Conservation (phyloP, 64 coral and sea anemone species). For the Anthopleura sola region DNA sequence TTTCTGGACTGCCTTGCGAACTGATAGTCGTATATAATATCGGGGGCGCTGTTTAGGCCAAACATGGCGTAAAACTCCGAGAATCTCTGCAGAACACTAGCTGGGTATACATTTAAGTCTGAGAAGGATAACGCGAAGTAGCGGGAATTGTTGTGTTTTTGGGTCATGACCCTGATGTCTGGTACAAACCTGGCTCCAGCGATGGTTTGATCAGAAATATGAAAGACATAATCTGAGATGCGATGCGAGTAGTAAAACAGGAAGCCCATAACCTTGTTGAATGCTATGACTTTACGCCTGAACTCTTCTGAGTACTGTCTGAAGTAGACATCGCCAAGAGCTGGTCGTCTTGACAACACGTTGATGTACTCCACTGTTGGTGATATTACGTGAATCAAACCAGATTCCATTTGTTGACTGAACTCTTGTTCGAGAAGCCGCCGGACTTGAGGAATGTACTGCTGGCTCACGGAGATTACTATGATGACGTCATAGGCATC, state of each 20-base stretch:
- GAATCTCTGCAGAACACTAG: not conserved
- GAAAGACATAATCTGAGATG: slow-evolving; percentile 23
- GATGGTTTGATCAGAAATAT: slow-evolving; percentile 22
- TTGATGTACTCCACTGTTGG: not conserved
- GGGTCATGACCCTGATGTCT: not conserved
- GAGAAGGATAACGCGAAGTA: not conserved
- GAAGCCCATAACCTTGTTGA: slow-evolving; percentile 25
- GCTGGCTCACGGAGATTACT: slow-evolving; percentile 3
- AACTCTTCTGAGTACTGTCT: slow-evolving; percentile 12
- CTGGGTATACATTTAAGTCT: not conserved
- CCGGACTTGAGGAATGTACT: not conserved
- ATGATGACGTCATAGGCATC: slow-evolving; percentile 15
- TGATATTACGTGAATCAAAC: slow-evolving; percentile 33
- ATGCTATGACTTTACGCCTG: not conserved
- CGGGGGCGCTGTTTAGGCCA: not conserved
- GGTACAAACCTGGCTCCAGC: slow-evolving; percentile 17
- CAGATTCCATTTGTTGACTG: slow-evolving; percentile 21
- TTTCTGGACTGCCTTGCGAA: not conserved
- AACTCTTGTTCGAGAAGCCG: not conserved
- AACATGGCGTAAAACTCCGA: slow-evolving; percentile 42
- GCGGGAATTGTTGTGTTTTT: not conserved
- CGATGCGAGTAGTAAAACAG: slow-evolving; percentile 28
- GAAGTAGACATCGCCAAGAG: not conserved
- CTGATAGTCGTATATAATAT: not conserved
- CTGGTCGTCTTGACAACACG: not conserved